Evolutionary conservation across 2,888 invertebrate genomes (phyloP).

Genomic region (Cephus runcator): DNA sequence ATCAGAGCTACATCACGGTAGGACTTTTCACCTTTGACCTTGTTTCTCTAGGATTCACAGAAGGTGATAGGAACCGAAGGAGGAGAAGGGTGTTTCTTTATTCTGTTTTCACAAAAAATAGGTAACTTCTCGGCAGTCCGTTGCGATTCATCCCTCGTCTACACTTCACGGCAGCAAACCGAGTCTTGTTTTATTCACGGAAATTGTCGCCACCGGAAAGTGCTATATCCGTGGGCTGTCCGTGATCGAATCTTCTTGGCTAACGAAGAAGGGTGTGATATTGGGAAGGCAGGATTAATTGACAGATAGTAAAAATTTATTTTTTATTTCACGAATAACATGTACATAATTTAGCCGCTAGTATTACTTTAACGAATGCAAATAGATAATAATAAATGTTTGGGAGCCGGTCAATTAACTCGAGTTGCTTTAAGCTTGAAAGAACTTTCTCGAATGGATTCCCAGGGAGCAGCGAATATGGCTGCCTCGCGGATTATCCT

Average conservation of each 20-base stretch:
- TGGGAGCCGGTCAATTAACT: background rate
- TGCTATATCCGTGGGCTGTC: slow-evolving; percentile 84
- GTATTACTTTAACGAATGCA: background rate
- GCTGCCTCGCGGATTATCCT: background rate
- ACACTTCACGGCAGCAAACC: slow-evolving; percentile 79
- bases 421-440: background rate
- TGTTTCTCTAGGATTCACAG: background rate
- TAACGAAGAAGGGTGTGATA: slow-evolving; percentile 68
- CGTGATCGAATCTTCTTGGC: slow-evolving; percentile 84
- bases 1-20: slow-evolving; percentile 77
- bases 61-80: background rate
- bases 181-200: slow-evolving; percentile 82
- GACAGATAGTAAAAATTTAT: background rate
- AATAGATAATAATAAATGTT: background rate
- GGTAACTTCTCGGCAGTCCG: slow-evolving; percentile 74
- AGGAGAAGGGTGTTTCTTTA: background rate
- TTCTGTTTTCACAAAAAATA: slow-evolving; percentile 53
- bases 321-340: background rate
- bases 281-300: slow-evolving; percentile 32
- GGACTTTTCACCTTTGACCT: slow-evolving; percentile 5
- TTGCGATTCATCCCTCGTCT: slow-evolving; percentile 87
- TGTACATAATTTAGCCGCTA: background rate
- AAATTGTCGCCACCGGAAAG: slow-evolving; percentile 86
- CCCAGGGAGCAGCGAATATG: background rate
- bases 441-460: background rate